These are phyloP conservation scores for Otolemur garnettii DNA, from an alignment of 2,113 vertebrate genomes.

Conservation along the genomic window DNA sequence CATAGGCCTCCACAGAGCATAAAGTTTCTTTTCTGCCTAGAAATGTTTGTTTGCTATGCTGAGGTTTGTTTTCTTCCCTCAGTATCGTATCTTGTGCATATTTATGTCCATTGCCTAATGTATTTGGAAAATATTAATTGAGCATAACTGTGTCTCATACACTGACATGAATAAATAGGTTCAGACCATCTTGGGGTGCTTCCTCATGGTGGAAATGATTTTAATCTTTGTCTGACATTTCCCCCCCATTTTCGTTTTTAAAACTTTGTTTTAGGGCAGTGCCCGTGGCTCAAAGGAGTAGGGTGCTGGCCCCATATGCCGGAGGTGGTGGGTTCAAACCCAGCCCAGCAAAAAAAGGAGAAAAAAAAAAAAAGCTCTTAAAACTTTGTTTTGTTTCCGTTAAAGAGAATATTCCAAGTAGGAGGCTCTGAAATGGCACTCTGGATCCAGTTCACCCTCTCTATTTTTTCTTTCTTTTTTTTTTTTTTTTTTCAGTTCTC, in stretches of 20 bases:
- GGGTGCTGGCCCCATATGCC: too few species aligned
- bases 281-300: too few species aligned
- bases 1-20: not conserved
- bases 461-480: too few species aligned
- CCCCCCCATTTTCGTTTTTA: not conserved
- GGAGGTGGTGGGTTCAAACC: too few species aligned
- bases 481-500: not conserved
- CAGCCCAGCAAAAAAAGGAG: too few species aligned
- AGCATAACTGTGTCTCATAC: not conserved
- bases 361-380: too few species aligned
- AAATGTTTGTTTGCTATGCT: conserved; percentile 1
- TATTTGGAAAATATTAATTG: conserved; percentile 3
- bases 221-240: not conserved
- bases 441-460: not conserved
- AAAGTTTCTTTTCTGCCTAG: conserved; percentile 5
- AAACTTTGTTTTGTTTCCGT: not conserved
- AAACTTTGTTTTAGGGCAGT: not conserved
- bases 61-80: not conserved
- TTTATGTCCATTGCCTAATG: not conserved
- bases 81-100: not conserved
- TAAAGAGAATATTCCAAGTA: not conserved
- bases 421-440: not conserved
- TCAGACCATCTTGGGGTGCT: not conserved
- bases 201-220: not conserved
- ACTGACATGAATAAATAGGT: not conserved